Conservation (phyloP, 2,113 vertebrate species). For the Accipiter virgatus region DNA sequence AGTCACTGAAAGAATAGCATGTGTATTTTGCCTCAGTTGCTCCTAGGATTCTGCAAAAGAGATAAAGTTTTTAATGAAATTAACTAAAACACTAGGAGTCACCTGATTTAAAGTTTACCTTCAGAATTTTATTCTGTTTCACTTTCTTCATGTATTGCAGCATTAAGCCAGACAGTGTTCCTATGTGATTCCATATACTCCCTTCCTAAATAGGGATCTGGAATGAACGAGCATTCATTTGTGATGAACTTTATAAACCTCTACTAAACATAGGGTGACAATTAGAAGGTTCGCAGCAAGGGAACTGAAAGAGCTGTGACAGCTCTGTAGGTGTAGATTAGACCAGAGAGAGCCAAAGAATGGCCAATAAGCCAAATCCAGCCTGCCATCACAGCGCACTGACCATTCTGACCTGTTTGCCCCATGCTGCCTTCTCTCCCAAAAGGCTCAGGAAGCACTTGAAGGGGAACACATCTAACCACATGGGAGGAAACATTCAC, state of each 20-base stretch:
- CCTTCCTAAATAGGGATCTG: background rate
- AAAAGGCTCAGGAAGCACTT: background rate
- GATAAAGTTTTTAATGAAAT: background rate
- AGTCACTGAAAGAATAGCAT: background rate
- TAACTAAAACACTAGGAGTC: background rate
- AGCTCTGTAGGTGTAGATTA: background rate
- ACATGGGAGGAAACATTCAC: background rate
- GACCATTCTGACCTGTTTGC: background rate
- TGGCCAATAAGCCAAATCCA: background rate
- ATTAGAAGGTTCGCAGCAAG: background rate
- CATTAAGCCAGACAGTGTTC: background rate
- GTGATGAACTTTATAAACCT: background rate
- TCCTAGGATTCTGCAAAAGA: background rate
- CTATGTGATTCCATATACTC: background rate
- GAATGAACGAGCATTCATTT: background rate
- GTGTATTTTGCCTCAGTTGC: background rate
- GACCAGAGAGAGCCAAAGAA: background rate
- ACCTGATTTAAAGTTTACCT: background rate
- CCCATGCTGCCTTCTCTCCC: background rate
- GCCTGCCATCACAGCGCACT: background rate
- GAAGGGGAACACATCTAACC: background rate
- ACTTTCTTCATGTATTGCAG: background rate
- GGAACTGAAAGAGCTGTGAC: background rate
- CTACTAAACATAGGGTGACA: background rate
- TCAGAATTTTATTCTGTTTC: background rate